These are phyloP conservation scores for Henricia sp. DNA, from an alignment of 53 echinoderm and acorn worm species.

Conservation along the genomic window DNA sequence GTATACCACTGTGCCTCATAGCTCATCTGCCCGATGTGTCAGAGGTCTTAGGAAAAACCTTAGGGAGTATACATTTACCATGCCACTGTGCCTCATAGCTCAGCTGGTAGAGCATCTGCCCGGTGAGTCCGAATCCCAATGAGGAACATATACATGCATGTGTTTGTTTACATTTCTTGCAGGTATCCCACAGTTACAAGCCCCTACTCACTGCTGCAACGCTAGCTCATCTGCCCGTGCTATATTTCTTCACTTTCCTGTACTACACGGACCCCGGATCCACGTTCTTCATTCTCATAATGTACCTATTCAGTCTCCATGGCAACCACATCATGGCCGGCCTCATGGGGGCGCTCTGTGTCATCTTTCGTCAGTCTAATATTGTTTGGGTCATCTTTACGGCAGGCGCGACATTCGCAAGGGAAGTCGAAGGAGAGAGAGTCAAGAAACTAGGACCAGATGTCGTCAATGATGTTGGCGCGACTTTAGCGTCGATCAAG, in stretches of 20 bases:
- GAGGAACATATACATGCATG: no score
- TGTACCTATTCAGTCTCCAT: slow-evolving; percentile 85
- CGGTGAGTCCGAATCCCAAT: no score
- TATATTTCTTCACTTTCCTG: slow-evolving; percentile 95
- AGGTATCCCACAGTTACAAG: slow-evolving; percentile 72
- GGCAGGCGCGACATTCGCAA: slow-evolving; percentile 71
- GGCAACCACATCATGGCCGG: slow-evolving; percentile 85
- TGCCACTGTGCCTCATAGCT: no score
- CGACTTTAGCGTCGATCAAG: slow-evolving; percentile 33
- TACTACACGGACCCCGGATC: slow-evolving; percentile 98
- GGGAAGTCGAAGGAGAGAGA: slow-evolving; percentile 63
- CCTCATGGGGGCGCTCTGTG: slow-evolving; percentile 71
- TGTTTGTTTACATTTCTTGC: no score
- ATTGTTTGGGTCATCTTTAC: slow-evolving; percentile 96
- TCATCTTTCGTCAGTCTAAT: slow-evolving; percentile 98
- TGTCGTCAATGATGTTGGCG: slow-evolving; percentile 20
- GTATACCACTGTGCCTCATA: no score
- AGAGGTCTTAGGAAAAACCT: no score
- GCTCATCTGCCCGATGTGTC: no score
- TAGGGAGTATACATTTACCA: no score
- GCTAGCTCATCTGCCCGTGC: slow-evolving; percentile 76
- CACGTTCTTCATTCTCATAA: slow-evolving; percentile 89
- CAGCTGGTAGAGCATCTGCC: no score
- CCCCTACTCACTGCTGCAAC: slow-evolving; percentile 75
- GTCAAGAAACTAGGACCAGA: slow-evolving; percentile 46